Evolutionary conservation across 1,140 invertebrate genomes (phyloP), one percentile per base, ranked within the genome.

Genomic region (Tenebrio molitor): DNA sequence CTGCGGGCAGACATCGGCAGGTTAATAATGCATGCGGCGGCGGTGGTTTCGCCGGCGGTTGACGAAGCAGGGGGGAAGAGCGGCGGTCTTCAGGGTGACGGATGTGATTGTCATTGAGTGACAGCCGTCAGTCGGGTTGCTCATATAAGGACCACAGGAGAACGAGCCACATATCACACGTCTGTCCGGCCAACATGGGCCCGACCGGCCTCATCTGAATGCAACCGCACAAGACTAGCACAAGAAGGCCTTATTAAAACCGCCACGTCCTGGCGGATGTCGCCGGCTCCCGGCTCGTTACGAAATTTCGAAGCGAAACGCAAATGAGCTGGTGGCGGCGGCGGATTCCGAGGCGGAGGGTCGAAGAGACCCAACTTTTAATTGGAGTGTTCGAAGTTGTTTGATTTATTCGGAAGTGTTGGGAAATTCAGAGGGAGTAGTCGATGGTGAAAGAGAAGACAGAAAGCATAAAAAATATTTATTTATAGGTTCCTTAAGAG

Each of bases 111-210:
- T 62, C 58, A 71, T 14, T 72, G 71, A 72, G 44, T 72, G 71
- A 72, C 71, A 72, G 63, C 71, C 42, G 64, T 72, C 71, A 64
- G 71, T 64, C 64, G 39, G 42, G 44, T 72, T 62, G 71, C 58
- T 72, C 64, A 67, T 67, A 67, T 46, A 72, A 67, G 71, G 71
- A 72, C 71, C 71, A 72, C 71, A 72, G 63, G 64, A 64, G 64
- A 72, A 64, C 71, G 62, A 66, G 64, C 64, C 64, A 66, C 64
- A 66, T 53, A 71, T 71, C 58, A 46, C 69, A 62, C 44, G 53
- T 71, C 66, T 53, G 42, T 69, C 66, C 46, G 42, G 39, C 21
- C 36, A 50, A 69, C 66, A 50, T 33, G 42, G 39, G 66, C 66
- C 66, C 21, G 21, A 19, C 5, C 66, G 25, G 33, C 16, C 23